phyloP scores from a whole-genome alignment of 2,888 invertebrate genomes.

The Drosophila demipolita region DNA sequence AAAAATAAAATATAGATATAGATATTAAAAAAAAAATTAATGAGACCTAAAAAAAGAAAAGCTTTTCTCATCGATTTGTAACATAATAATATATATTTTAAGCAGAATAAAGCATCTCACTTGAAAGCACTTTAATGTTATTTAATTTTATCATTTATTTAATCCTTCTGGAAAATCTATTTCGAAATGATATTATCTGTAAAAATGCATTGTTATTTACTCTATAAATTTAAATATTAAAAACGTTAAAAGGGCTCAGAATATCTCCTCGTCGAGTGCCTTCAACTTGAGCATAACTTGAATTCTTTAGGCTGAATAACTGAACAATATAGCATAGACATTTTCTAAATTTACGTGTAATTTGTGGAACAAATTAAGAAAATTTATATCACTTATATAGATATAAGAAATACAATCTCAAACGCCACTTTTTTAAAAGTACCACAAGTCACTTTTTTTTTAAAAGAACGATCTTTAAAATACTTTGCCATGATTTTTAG shows the following conservation, averaged over 20 bases:
- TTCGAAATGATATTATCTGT: neutral
- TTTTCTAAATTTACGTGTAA: neutral
- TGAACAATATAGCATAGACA: neutral
- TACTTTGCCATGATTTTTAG: neutral
- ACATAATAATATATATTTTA: neutral
- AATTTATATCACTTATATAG: neutral
- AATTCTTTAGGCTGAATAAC: neutral
- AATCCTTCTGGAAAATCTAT: neutral
- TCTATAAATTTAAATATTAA: neutral
- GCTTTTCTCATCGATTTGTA: neutral
- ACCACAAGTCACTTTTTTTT: neutral
- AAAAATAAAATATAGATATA: neutral
- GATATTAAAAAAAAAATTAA: neutral
- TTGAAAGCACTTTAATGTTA: neutral
- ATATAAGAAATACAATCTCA: neutral
- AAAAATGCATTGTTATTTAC: neutral
- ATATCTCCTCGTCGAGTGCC: neutral
- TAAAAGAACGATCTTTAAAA: neutral
- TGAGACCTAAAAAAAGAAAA: neutral
- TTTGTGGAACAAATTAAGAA: neutral
- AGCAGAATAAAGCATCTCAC: neutral
- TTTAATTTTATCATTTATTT: neutral
- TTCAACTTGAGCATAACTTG: neutral
- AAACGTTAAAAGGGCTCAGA: neutral
- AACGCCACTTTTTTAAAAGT: neutral